These are phyloP conservation scores for Hemicentrotus pulcherrimus DNA, from an alignment of 35 echinoderm and acorn worm species.

Conservation along the genomic window DNA sequence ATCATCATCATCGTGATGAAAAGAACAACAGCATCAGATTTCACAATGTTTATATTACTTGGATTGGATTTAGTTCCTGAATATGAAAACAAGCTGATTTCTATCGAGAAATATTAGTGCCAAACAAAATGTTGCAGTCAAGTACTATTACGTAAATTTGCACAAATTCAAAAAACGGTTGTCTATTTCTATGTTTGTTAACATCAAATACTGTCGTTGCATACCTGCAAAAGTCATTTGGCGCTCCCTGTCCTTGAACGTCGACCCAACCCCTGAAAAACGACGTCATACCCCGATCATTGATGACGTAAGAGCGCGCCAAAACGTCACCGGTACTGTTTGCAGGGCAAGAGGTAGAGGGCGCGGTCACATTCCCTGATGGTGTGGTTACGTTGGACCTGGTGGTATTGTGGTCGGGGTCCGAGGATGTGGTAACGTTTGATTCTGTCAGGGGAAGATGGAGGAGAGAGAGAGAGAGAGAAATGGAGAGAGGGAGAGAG, in stretches of 20 bases:
- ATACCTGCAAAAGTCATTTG: constrained; percentile 90
- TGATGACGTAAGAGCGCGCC: neutral
- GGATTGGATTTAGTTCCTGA: too few relatives aligned
- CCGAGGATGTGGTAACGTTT: neutral
- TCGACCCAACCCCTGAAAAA: constrained; percentile 88
- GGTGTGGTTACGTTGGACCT: neutral
- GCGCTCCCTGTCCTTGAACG: constrained; percentile 82
- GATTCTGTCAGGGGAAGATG: neutral
- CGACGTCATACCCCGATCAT: constrained; percentile 38
- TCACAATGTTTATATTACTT: too few relatives aligned
- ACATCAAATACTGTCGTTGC: neutral
- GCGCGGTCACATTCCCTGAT: neutral
- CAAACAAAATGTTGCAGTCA: too few relatives aligned
- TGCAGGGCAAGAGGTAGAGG: neutral
- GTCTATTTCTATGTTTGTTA: too few relatives aligned
- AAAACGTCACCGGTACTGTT: neutral
- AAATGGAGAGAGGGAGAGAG: neutral
- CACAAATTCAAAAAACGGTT: too few relatives aligned
- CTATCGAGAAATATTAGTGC: too few relatives aligned
- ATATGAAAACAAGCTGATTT: too few relatives aligned
- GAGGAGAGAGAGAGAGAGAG: neutral
- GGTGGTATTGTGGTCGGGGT: neutral
- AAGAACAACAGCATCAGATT: too few relatives aligned
- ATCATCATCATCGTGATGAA: too few relatives aligned
- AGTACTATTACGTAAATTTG: too few relatives aligned